Base-by-base conservation (phyloP, 1,140 invertebrate genomes). In the Eriosoma lanigerum region DNA sequence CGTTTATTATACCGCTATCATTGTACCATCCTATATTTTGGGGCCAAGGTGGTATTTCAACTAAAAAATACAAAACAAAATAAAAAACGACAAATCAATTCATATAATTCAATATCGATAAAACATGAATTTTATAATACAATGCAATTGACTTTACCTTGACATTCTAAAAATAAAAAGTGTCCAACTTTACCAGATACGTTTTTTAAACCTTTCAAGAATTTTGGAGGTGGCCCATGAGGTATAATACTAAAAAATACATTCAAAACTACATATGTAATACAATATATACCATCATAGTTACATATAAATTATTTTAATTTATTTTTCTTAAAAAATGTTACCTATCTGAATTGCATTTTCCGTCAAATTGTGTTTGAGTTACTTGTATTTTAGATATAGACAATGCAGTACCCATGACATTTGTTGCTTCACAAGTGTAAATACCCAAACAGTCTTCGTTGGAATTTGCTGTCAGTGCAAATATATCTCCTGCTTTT, bases 401-500 rank as follows among this genome's bases (percentile, higher is more conserved):
- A 50, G 93, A 94, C 83, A 90, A 90, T 1, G 91, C 89, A 72
- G 89, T 89, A 44, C 94, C 93, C 92, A 96, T 93, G 84, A 93
- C 95, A 85, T 95, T 95, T n/a, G 91, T 87, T 0, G 94, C 94
- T 84, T 94, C 92, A 82, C 93, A 95, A 0, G 92, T 93, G 84
- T 95, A 95, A 1, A 91, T 93, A 38, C 94, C 93, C 44, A 96
- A 86, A 2, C 93, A 93, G 0, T 93, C 94, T 8, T 93, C 92
- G 85, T 95, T 92, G 0, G 91, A 89, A 84, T 93, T 92, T 0
- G 93, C 93, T 0, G 92, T 93, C 19, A 96, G 86, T 1, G 93
- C 93, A 83, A 95, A 95, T 19, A 95, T 91, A 85, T 96, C 94
- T 0, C 94, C 94, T 1, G 94, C 93, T 86, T 93, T 93, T 82